Conservation (phyloP, 2,113 vertebrate species). For the Labeo rohita region DNA sequence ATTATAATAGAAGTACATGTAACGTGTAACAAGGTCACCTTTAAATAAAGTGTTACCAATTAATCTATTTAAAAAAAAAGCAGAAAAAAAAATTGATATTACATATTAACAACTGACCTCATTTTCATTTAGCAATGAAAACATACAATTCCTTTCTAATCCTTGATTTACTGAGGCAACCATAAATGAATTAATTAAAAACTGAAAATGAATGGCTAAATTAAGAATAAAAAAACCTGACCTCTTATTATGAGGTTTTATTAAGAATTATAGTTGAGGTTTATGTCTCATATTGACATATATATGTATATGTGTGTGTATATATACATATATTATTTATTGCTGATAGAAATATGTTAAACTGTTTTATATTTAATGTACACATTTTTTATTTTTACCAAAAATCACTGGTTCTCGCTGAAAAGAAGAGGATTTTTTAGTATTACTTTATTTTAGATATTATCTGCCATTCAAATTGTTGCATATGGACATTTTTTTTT, state of each 20-base stretch:
- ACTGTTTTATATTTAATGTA: too few relatives aligned
- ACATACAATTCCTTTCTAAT: neutral
- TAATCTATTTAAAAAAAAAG: neutral
- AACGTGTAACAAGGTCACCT: too few relatives aligned
- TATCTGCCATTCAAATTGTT: too few relatives aligned
- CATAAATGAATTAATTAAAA: neutral
- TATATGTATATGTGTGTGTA: neutral
- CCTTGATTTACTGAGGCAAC: too few relatives aligned
- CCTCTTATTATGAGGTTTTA: neutral
- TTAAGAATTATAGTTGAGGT: neutral
- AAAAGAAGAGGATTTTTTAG: neutral
- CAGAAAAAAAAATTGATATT: neutral
- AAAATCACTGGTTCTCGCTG: neutral
- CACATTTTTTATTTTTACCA: neutral
- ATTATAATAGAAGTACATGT: too few relatives aligned
- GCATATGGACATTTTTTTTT: too few relatives aligned
- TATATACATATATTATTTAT: neutral
- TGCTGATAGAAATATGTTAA: neutral
- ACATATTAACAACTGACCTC: neutral
- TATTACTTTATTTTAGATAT: too few relatives aligned
- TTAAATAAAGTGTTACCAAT: too few relatives aligned
- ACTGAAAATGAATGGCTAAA: too few relatives aligned
- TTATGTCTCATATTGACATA: neutral
- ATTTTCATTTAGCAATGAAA: neutral
- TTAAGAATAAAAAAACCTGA: too few relatives aligned